Percentiles rank a stretch among this genome's conserved stretches.
phyloP scores from a whole-genome alignment of 2,113 vertebrate species.

The Anguilla rostrata region DNA sequence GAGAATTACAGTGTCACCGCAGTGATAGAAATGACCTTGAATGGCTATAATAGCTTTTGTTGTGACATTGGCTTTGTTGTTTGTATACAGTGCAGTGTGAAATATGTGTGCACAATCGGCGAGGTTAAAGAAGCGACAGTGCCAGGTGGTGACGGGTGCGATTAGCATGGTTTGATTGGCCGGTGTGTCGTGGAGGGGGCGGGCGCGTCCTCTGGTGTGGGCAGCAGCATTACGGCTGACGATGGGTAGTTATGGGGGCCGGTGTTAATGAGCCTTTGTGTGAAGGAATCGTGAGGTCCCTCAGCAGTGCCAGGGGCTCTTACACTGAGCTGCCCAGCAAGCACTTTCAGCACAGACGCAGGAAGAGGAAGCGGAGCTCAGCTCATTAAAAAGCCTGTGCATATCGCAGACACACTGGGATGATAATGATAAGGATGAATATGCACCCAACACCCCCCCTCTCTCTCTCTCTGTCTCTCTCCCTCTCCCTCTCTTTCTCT shows the following conservation, averaged over 20 bases:
- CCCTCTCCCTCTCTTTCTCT: slow-evolving; percentile 4
- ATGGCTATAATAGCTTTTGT: not conserved
- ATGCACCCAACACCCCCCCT: not conserved
- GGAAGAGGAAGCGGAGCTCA: slow-evolving; percentile 54
- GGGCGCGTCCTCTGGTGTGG: too few relatives aligned
- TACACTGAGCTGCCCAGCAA: slow-evolving; percentile 63
- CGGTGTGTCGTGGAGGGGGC: too few relatives aligned
- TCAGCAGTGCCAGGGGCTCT: slow-evolving; percentile 54
- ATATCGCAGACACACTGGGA: slow-evolving; percentile 67
- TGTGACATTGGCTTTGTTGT: not conserved
- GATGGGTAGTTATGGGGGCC: too few relatives aligned
- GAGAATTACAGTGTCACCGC: not conserved
- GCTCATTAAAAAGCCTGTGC: slow-evolving; percentile 72
- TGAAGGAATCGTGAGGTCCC: slow-evolving; percentile 18
- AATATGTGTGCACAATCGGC: too few relatives aligned
- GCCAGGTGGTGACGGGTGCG: too few relatives aligned
- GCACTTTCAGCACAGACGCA: slow-evolving; percentile 72
- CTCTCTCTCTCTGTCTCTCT: slow-evolving; percentile 8
- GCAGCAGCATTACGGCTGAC: too few relatives aligned
- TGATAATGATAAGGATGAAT: slow-evolving; percentile 60
- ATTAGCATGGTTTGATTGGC: too few relatives aligned
- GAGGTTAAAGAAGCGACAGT: too few relatives aligned
- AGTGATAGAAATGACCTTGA: not conserved
- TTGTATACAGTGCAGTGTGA: too few relatives aligned
- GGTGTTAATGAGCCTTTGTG: too few relatives aligned